These are phyloP conservation scores for Eurytoma adleriae DNA, from an alignment of 2,888 invertebrate species.

Conservation along the genomic window DNA sequence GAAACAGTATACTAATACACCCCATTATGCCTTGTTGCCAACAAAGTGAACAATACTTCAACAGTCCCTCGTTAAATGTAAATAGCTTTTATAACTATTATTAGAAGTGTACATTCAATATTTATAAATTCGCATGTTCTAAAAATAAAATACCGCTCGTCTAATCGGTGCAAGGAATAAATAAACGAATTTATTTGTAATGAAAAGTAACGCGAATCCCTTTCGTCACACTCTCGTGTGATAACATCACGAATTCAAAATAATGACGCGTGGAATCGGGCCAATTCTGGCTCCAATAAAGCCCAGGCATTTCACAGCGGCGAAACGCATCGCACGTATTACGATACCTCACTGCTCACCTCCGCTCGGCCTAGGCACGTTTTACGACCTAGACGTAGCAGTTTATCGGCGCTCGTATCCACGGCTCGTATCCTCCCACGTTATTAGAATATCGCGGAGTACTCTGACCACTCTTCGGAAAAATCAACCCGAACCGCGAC, in stretches of 20 bases:
- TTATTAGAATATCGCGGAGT: background rate
- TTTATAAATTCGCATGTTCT: no score
- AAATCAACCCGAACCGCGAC: background rate
- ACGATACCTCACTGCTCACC: background rate
- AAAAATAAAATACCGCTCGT: no score
- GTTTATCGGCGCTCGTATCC: conserved; percentile 6
- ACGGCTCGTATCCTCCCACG: conserved; percentile 13
- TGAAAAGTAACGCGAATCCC: no score
- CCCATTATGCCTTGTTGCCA: background rate
- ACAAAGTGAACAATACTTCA: no score
- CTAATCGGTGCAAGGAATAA: no score
- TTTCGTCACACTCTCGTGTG: no score
- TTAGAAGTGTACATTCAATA: no score
- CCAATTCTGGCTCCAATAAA: conserved; percentile 18
- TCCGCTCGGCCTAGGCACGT: background rate
- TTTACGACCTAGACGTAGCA: conserved; percentile 5
- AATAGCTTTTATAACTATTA: no score
- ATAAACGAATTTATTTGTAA: no score
- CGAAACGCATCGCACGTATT: background rate
- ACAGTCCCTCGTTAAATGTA: no score
- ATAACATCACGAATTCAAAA: background rate
- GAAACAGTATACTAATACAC: background rate
- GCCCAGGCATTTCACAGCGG: background rate
- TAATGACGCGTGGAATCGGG: background rate
- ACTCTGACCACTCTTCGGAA: no score